A percentile compares a stretch with the other conserved stretches of the same genome.
Evolutionary conservation across 2,113 vertebrate species (phyloP).

Genomic region (Vidua chalybeata): DNA sequence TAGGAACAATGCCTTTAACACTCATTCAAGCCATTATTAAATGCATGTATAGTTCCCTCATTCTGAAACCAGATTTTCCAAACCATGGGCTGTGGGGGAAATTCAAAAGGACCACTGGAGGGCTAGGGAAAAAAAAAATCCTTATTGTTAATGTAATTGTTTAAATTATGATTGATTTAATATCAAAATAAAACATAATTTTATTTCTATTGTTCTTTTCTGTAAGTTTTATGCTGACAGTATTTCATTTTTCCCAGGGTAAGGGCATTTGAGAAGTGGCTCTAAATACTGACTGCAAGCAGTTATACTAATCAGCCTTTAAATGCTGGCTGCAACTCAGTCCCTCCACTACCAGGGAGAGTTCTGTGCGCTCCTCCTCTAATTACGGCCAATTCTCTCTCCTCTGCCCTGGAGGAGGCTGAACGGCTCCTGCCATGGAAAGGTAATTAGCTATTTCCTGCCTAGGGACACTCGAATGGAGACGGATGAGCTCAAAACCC

Average conservation of each 20-base stretch:
- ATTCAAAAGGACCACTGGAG: slow-evolving; percentile 10
- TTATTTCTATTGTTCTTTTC: background rate
- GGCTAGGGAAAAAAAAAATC: background rate
- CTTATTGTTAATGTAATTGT: background rate
- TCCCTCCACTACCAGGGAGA: background rate
- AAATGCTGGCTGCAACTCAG: background rate
- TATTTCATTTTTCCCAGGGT: slow-evolving; percentile 16
- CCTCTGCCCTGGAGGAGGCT: slow-evolving; percentile 13
- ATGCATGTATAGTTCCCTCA: background rate
- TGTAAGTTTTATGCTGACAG: background rate
- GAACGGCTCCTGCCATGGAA: background rate
- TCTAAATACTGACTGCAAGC: background rate
- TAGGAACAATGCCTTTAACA: background rate
- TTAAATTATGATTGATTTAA: background rate
- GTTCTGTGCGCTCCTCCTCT: background rate
- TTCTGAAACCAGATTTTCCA: slow-evolving; percentile 43
- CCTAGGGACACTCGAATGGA: background rate
- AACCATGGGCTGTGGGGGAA: background rate
- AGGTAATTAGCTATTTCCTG: slow-evolving; percentile 54
- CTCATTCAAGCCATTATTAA: background rate
- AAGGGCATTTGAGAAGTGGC: background rate
- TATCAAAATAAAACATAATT: slow-evolving; percentile 31
- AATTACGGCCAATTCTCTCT: background rate
- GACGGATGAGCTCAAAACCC: background rate
- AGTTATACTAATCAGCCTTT: background rate